phyloP scores from a whole-genome alignment of 1,140 invertebrate genomes.

The Cryptotermes secundus region DNA sequence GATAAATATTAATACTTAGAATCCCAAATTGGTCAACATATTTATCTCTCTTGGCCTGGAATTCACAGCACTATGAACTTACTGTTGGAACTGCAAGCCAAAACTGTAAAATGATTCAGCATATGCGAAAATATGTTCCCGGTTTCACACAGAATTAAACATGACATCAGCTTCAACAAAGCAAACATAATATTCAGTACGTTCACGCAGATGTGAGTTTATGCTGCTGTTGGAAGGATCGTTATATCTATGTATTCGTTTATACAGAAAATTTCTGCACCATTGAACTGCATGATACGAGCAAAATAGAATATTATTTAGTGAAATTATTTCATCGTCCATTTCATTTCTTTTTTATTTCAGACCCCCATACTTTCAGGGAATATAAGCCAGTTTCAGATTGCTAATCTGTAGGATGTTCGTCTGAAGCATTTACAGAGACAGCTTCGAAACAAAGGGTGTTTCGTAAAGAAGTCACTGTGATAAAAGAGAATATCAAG shows the following conservation, averaged over 20 bases:
- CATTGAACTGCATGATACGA: neutral
- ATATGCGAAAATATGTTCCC: neutral
- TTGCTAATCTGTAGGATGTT: neutral
- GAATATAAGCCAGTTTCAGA: neutral
- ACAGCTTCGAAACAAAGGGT: neutral
- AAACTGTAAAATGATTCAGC: neutral
- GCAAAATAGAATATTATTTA: slow-evolving; percentile 12
- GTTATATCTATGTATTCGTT: neutral
- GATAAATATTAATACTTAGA: too few species aligned
- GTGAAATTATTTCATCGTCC: neutral
- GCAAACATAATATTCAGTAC: neutral
- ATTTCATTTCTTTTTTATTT: neutral
- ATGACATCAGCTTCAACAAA: neutral
- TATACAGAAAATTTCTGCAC: neutral
- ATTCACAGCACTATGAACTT: too few species aligned
- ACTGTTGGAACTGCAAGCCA: too few species aligned
- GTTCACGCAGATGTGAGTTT: neutral
- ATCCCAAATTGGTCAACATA: too few species aligned
- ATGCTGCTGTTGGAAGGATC: neutral
- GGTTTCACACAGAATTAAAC: neutral
- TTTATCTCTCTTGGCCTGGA: too few species aligned
- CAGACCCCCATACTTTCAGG: neutral
- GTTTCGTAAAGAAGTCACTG: too few species aligned
- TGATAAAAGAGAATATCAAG: too few species aligned
- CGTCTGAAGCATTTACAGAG: neutral